phyloP scores from a whole-genome alignment of 2,888 invertebrate genomes.

The Amiota communis region DNA sequence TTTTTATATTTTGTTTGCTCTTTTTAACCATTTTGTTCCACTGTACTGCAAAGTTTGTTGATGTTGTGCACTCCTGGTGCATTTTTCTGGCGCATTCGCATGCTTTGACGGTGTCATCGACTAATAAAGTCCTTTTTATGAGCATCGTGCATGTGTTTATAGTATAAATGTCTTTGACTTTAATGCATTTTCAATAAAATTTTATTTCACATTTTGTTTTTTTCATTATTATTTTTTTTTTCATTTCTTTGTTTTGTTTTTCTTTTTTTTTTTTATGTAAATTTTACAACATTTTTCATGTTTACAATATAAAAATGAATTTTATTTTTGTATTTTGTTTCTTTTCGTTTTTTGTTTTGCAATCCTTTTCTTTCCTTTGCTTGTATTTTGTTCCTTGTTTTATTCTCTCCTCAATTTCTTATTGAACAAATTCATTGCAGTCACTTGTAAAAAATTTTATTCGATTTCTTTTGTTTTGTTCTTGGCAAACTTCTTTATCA shows the following conservation, averaged over 20 bases:
- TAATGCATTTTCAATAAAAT: constrained; percentile 64
- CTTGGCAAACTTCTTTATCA: constrained; percentile 17
- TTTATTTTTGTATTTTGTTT: constrained; percentile 34
- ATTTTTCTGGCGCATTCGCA: too few relatives aligned
- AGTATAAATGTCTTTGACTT: constrained; percentile 38
- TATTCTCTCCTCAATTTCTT: constrained; percentile 27
- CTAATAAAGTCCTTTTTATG: constrained; percentile 1
- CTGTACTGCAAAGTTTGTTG: too few relatives aligned
- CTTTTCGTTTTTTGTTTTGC: constrained; percentile 20
- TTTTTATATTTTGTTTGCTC: too few relatives aligned
- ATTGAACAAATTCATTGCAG: constrained; percentile 62
- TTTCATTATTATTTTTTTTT: constrained; percentile 38
- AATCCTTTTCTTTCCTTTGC: not conserved
- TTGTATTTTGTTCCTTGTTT: constrained; percentile 34
- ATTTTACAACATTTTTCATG: constrained; percentile 48
- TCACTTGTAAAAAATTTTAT: constrained; percentile 44
- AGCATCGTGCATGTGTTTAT: not conserved
- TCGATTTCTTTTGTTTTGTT: constrained; percentile 29
- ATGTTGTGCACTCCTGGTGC: too few relatives aligned
- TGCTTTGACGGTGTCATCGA: not conserved
- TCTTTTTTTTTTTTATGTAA: constrained; percentile 48
- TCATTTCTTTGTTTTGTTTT: constrained; percentile 49
- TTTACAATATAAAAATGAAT: constrained; percentile 45
- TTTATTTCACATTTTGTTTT: constrained; percentile 55
- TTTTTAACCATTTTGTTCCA: too few relatives aligned